Evolutionary conservation across 2,113 vertebrate genomes (phyloP), one percentile per base, ranked within the genome.

Genomic region (Kryptolebias marmoratus): DNA sequence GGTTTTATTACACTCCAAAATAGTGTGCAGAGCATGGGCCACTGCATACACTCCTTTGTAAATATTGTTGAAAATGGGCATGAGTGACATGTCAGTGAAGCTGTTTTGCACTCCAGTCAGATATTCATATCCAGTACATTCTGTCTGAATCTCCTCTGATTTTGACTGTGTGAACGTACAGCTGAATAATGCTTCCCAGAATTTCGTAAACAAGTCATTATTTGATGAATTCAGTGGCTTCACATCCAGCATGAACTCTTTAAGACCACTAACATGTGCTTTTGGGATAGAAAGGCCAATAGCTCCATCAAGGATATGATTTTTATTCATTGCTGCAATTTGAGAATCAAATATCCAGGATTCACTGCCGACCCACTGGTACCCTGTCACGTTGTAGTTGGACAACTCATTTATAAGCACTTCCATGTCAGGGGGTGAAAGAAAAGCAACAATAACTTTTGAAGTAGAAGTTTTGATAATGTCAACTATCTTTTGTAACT

Each of bases 341-440:
- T 87, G 83, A 0, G 84, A 84, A 68, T 94, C 90, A 59, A 80
- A 82, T 22, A 94, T 92, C 94, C 94, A 94, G 0, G 30, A 50
- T 28, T 94, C 94, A 1, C 73, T 92, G 2, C 92, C 94, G 0
- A 94, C 91, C 94, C 93, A 94, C 85, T 94, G 93, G 45, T 84
- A 91, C 1, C 92, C 91, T 12, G 81, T 90, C 50, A 94, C 18
- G 66, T 93, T 94, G n/a, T 93, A 75, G 8, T 36, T 14, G 10
- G 87, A 83, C 50, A 94, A 44, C 45, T 84, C 78, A 18, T 82
- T 58, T 63, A 93, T 45, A 0, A 94, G 22, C 27, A 89, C 60
- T 11, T 88, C 80, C 52, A 92, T 28, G 32, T 94, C 93, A 63
- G 81, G 68, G 48, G 72, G 73, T 0, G 86, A 76, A 13, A 93